Evolutionary conservation across 2,113 vertebrate genomes (phyloP), one percentile per base, ranked within the genome.

Genomic region (Polyodon spathula): DNA sequence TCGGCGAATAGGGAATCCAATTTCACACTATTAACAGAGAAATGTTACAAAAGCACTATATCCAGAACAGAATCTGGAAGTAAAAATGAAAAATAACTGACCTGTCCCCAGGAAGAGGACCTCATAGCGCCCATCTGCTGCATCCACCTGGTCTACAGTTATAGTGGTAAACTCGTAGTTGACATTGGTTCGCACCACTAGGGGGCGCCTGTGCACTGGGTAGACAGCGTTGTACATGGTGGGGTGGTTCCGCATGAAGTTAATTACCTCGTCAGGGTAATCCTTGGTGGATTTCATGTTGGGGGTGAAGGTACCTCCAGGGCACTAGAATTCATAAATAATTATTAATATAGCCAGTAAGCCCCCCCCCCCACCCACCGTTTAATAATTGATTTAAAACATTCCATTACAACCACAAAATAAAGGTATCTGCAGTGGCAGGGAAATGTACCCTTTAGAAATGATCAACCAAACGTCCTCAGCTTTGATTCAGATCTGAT

Each of bases 51-150:
- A n/a, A n/a, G n/a, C n/a, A n/a, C n/a, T n/a, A n/a, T n/a, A n/a
- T n/a, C n/a, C n/a, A n/a, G n/a, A n/a, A n/a, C n/a, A n/a, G n/a
- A n/a, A n/a, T n/a, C n/a, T n/a, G n/a, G n/a, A n/a, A n/a, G n/a
- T n/a, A n/a, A n/a, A n/a, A n/a, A n/a, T n/a, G 46, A 9, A 16
- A 12, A 41, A 4, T 44, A 44, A 66, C 78, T 75, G 42, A 99
- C 96, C 95, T 90, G 96, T 99, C 75, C 95, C 96, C 78, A 99
- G 85, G 88, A 99, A 99, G 73, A 98, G 92, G 83, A 99, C 95
- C 82, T 99, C 96, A 72, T 99, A 99, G 83, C 88, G 94, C 68
- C 95, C 96, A 0, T 99, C 96, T 2, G 96, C 93, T 9, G 96
- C 96, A 0, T 94, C 89, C 81, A 99, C 96, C 76, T 97, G 96